A percentile compares a stretch with the other conserved stretches of the same genome.
Conservation (phyloP, 2,797 vertebrate species). For the Pseudochirops corinnae region DNA sequence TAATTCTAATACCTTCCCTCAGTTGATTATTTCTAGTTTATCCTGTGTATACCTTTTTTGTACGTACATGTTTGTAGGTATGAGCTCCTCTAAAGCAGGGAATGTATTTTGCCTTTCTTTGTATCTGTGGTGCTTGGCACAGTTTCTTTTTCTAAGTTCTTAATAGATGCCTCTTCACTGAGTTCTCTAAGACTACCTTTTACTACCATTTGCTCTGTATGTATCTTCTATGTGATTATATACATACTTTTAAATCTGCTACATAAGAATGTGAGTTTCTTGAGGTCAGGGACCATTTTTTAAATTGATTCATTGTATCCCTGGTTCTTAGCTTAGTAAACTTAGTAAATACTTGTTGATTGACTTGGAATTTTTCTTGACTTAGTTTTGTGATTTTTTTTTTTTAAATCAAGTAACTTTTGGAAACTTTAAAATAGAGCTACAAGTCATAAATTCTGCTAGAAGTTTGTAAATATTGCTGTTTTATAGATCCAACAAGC, state of each 20-base stretch:
- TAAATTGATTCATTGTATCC: background rate
- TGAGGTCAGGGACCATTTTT: background rate
- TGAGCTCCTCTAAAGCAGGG: background rate
- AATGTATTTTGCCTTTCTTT: background rate
- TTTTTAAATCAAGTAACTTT: background rate
- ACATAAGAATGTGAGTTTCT: background rate
- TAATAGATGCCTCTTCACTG: background rate
- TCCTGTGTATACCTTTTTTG: background rate
- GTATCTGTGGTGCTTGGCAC: background rate
- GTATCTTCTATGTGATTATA: background rate
- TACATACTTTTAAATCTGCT: background rate
- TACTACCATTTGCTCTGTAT: background rate
- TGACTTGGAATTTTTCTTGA: background rate
- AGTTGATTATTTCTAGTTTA: background rate
- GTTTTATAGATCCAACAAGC: background rate
- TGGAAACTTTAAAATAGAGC: background rate
- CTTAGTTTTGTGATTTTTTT: background rate
- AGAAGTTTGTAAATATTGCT: background rate
- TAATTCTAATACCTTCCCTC: background rate
- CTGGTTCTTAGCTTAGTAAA: background rate
- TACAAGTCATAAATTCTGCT: background rate
- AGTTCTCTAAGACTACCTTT: background rate
- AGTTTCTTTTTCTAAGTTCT: background rate
- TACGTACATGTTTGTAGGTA: background rate
- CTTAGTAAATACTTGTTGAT: background rate